Conservation (phyloP, 2,797 vertebrate genomes). For the Pygocentrus nattereri region DNA sequence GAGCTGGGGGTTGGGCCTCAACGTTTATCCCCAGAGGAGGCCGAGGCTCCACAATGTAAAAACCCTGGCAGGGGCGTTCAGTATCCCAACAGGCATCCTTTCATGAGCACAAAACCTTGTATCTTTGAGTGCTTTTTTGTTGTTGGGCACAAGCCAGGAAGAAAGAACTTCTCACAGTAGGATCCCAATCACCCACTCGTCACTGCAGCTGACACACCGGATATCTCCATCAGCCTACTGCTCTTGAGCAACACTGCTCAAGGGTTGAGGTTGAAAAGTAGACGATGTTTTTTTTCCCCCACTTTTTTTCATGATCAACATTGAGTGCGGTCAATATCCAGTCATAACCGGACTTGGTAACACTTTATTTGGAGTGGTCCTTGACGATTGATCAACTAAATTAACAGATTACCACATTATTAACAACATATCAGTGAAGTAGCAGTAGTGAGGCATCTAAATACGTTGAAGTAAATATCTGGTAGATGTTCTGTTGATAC, state of each 20-base stretch:
- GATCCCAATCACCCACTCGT: not conserved
- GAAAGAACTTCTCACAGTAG: not conserved
- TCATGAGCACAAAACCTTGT: conserved; percentile 18
- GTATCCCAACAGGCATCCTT: conserved; percentile 6
- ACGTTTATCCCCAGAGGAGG: conserved; percentile 63
- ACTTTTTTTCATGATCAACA: too few relatives aligned
- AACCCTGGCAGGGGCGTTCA: conserved; percentile 42
- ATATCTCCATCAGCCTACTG: not conserved
- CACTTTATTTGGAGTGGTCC: too few relatives aligned
- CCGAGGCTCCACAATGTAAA: conserved; percentile 50
- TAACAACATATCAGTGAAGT: too few relatives aligned
- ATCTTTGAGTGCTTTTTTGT: not conserved
- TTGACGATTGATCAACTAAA: too few relatives aligned
- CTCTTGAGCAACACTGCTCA: not conserved
- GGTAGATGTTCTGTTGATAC: too few relatives aligned
- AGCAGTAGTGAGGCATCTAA: too few relatives aligned
- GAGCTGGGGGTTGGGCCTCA: conserved; percentile 62
- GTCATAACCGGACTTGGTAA: too few relatives aligned
- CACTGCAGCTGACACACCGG: not conserved
- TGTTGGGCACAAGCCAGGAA: not conserved
- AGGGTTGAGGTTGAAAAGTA: not conserved
- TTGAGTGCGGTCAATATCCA: too few relatives aligned
- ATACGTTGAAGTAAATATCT: too few relatives aligned
- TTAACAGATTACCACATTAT: too few relatives aligned
- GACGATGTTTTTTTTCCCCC: too few relatives aligned